Evolutionary conservation across 2,797 vertebrate genomes (phyloP), one percentile per base, ranked within the genome.

Genomic region (Cetoscarus ocellatus): DNA sequence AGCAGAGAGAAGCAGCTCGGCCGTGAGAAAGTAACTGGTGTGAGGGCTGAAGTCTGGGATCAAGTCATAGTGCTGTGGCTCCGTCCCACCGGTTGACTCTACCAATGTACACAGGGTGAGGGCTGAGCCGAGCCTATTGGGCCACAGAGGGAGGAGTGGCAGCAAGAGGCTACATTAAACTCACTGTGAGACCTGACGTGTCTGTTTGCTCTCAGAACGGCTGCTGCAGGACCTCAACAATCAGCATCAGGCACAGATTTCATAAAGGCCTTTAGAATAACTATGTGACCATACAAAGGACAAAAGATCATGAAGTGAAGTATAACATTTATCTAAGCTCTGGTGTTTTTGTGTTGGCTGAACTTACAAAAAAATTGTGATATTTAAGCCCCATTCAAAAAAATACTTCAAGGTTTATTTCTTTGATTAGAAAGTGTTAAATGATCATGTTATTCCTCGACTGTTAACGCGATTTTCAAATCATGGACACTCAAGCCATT

Each of bases 81-180:
- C 59, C 60, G 64, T 76, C 69, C 68, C 40, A n/a, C 65, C 42
- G 61, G 43, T 49, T 48, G 61, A 82, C 58, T 63, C 27, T 15
- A 62, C 62, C 70, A 73, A 78, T 74, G 70, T 70, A 75, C 53
- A 81, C 65, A 66, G 64, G 54, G 61, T 47, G 44, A 43, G 58
- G 55, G 49, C 7, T 48, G 57, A 73, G 55, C 10, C 17, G 15
- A 86, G 75, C 70, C 75, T 39, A 81, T 67, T 87, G 80, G 81
- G 35, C 62, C 65, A 51, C 68, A 17, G 57, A 59, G 39, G 82
- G 80, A 81, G 85, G 86, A 79, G 79, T 77, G 83, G 67, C 79
- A 72, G 54, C 9, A 34, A 61, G 58, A 66, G 51, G 62, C 66
- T 51, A 45, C 49, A 63, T 49, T 40, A 50, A 65, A 63, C 17